Conservation (phyloP, 2,113 vertebrate genomes). For the Syrmaticus mikado region DNA sequence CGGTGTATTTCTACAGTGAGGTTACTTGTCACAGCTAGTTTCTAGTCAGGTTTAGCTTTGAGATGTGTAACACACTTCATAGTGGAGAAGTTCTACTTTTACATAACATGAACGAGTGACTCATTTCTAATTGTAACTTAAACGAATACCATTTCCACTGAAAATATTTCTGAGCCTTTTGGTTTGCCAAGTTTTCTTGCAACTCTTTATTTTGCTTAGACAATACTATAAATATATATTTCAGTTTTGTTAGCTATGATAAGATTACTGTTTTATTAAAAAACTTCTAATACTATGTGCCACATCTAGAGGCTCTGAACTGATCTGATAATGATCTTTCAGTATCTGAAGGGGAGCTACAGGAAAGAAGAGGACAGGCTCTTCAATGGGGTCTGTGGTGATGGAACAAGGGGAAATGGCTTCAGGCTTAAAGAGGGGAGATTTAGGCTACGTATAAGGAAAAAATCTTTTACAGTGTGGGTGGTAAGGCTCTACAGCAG, state of each 20-base stretch:
- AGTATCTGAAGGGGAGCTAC: no score
- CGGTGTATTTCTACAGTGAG: fast-evolving
- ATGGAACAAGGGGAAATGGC: no score
- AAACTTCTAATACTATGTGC: neutral
- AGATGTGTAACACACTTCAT: neutral
- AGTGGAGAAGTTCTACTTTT: neutral
- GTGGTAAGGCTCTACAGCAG: no score
- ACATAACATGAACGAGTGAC: neutral
- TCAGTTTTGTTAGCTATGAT: neutral
- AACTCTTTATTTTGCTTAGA: neutral
- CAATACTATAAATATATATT: neutral
- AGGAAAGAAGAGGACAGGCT: no score
- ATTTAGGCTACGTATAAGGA: no score
- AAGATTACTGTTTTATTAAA: neutral
- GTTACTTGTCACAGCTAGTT: neutral
- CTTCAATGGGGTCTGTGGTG: no score
- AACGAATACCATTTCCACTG: neutral
- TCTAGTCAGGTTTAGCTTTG: neutral
- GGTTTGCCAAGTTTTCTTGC: neutral
- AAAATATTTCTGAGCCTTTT: neutral
- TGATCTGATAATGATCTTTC: no score
- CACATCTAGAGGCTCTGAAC: no score
- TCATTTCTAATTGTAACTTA: neutral
- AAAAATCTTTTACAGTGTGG: no score
- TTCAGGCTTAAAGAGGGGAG: no score